A percentile compares a stretch with the other conserved stretches of the same genome.
Conservation (phyloP, 2,113 vertebrate genomes). For the Sardina pilchardus region DNA sequence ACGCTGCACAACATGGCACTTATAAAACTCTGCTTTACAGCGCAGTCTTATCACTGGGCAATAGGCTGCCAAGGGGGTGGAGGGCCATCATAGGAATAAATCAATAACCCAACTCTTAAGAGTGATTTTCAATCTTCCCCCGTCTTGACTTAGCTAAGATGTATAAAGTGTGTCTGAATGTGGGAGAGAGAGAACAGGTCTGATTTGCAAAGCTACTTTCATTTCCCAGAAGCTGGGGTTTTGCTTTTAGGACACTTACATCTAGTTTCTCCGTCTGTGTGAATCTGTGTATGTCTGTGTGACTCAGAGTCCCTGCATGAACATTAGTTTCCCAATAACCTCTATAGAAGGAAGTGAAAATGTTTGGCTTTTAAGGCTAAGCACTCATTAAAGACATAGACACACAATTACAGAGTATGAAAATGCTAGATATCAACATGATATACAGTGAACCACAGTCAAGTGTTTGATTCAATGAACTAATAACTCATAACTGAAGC, state of each 20-base stretch:
- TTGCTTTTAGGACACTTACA: constrained; percentile 10
- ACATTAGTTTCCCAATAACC: not conserved
- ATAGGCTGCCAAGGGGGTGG: not conserved
- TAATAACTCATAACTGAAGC: not conserved
- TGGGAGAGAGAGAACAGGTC: not conserved
- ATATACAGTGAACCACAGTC: too few species aligned
- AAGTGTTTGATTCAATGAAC: too few species aligned
- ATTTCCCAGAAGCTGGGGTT: constrained; percentile 16
- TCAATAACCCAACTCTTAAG: not conserved
- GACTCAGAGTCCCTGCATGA: not conserved
- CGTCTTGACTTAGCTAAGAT: not conserved
- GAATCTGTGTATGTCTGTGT: not conserved
- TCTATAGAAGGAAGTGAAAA: not conserved
- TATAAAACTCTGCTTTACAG: not conserved
- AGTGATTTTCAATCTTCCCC: too few species aligned
- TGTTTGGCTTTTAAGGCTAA: not conserved
- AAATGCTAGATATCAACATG: not conserved
- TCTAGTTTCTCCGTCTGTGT: not conserved
- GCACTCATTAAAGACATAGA: not conserved
- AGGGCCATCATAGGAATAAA: not conserved
- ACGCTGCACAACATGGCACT: not conserved
- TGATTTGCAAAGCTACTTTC: constrained; percentile 10
- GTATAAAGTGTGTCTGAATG: not conserved
- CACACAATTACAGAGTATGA: not conserved
- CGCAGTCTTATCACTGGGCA: not conserved